Conservation (phyloP, 2,888 invertebrate genomes). For the Laspeyria flexula region DNA sequence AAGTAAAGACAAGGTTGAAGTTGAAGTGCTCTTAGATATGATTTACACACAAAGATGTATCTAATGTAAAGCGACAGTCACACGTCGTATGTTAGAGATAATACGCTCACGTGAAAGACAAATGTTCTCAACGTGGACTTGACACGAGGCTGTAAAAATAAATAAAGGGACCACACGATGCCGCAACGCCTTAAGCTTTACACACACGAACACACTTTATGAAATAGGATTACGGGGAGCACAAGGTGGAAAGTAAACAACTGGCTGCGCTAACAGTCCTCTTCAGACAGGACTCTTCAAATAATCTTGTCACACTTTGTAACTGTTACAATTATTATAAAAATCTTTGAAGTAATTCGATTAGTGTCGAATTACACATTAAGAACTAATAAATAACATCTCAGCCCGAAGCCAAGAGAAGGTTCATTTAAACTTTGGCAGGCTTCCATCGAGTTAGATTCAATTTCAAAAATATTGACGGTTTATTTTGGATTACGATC, state of each 20-base stretch:
- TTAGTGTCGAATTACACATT: neutral
- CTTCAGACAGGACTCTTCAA: constrained; percentile 10
- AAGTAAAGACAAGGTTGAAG: constrained; percentile 2
- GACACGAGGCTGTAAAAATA: constrained; percentile 72
- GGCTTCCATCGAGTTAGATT: neutral
- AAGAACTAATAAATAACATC: too few species aligned
- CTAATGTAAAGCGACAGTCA: constrained; percentile 58
- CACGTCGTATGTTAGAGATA: constrained; percentile 64
- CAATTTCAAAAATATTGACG: neutral
- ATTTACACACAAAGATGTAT: constrained; percentile 53
- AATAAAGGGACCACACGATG: constrained; percentile 61
- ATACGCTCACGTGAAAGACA: constrained; percentile 65
- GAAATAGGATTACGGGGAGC: constrained; percentile 16
- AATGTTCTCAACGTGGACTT: constrained; percentile 69
- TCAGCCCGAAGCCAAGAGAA: too few species aligned
- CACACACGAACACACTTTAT: constrained; percentile 46
- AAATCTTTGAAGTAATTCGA: neutral
- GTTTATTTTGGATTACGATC: neutral
- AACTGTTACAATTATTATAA: neutral
- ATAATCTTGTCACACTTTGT: neutral
- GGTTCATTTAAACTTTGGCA: neutral
- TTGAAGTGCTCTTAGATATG: constrained; percentile 23
- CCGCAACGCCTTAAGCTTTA: constrained; percentile 46
- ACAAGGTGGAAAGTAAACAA: constrained; percentile 21
- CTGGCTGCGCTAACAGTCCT: constrained; percentile 16